phyloP scores from a whole-genome alignment of 2,888 invertebrate species.

The Chymomyza amoena region DNA sequence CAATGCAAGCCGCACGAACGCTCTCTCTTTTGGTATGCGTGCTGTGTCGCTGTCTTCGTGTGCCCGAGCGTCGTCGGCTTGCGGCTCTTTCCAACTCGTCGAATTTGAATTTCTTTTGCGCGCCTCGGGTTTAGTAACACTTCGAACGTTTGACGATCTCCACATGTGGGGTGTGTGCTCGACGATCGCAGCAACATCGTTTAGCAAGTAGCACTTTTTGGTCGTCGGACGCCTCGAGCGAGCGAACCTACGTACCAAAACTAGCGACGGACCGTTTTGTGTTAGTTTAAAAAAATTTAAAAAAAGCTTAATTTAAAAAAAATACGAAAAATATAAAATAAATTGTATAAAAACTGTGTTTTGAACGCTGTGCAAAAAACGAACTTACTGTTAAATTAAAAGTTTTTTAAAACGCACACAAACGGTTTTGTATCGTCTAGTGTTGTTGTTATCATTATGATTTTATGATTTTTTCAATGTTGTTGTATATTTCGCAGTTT shows the following conservation, averaged over 20 bases:
- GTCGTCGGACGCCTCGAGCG: background rate
- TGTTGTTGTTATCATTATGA: background rate
- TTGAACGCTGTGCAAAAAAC: background rate
- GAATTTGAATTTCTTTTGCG: slow-evolving; percentile 75
- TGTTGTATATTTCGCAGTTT: slow-evolving; percentile 65
- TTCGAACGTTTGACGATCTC: slow-evolving; percentile 79
- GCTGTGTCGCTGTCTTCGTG: slow-evolving; percentile 40
- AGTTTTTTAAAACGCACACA: background rate
- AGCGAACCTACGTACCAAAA: background rate
- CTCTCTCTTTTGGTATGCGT: background rate
- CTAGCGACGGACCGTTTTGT: slow-evolving; percentile 49
- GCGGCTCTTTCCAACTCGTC: slow-evolving; percentile 21
- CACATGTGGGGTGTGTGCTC: slow-evolving; percentile 78
- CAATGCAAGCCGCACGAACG: background rate
- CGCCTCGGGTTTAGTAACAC: slow-evolving; percentile 78
- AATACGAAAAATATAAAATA: background rate
- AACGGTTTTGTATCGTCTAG: background rate
- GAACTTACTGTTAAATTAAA: background rate
- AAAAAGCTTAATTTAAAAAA: background rate
- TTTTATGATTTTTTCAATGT: slow-evolving; percentile 24
- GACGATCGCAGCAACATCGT: slow-evolving; percentile 72
- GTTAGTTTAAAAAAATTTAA: slow-evolving; percentile 33
- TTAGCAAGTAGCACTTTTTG: slow-evolving; percentile 49
- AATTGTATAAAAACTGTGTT: slow-evolving; percentile 1
- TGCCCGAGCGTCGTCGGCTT: slow-evolving; percentile 31